Conservation (phyloP, 2,888 invertebrate genomes). For the Willowsia nigromaculata region DNA sequence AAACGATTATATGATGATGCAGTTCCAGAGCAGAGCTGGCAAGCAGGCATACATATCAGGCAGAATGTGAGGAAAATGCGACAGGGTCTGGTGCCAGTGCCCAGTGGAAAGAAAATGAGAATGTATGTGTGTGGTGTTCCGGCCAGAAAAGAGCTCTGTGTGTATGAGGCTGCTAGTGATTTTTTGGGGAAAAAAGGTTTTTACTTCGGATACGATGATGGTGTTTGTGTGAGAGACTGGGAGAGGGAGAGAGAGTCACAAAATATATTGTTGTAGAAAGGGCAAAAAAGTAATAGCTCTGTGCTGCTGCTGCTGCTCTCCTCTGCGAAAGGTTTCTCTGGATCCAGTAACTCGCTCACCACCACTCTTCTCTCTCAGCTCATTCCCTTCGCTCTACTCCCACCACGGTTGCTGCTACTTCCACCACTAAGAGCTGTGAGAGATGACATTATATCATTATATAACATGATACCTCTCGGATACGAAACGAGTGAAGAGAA, state of each 20-base stretch:
- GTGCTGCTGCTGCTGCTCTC: conserved; percentile 17
- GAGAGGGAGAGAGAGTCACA: conserved; percentile 1
- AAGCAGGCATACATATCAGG: not conserved
- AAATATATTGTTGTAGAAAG: conserved; percentile 41
- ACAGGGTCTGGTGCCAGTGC: conserved; percentile 48
- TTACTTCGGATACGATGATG: not conserved
- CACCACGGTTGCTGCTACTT: conserved; percentile 68
- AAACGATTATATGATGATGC: conserved; percentile 48
- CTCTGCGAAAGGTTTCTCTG: conserved; percentile 47
- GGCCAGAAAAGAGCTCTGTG: conserved; percentile 52
- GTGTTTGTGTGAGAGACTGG: not conserved
- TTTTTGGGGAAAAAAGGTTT: conserved; percentile 52
- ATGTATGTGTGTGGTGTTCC: conserved; percentile 37
- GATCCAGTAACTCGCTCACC: conserved; percentile 57
- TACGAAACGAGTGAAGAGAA: conserved; percentile 68
- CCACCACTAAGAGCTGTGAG: conserved; percentile 70
- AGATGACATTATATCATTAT: conserved; percentile 72
- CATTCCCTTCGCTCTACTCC: conserved; percentile 65
- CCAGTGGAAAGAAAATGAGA: too few species aligned
- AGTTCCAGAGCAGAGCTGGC: not conserved
- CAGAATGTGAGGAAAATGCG: conserved; percentile 42
- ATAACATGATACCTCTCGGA: conserved; percentile 71
- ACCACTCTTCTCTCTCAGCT: not conserved
- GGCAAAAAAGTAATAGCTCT: conserved; percentile 49
- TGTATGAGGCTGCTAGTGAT: conserved; percentile 40